Percentiles rank a stretch among this genome's conserved stretches.
These are phyloP conservation scores for Gasterosteus aculeatus DNA, from an alignment of 2,113 vertebrate species.

Conservation along the genomic window DNA sequence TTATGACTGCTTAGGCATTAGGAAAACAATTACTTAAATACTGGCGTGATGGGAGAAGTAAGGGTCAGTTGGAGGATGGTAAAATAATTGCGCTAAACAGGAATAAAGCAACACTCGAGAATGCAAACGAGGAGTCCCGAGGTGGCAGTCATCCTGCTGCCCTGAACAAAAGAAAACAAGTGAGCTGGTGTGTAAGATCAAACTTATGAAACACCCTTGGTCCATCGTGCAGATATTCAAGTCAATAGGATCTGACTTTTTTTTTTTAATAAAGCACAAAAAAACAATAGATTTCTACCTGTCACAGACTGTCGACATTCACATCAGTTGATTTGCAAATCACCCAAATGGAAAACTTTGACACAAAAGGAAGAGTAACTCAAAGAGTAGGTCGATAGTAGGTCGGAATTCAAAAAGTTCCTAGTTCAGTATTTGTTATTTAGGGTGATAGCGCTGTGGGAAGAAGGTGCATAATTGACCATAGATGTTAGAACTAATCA, in stretches of 20 bases:
- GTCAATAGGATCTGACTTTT: no score
- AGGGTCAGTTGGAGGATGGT: background rate
- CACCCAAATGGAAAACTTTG: background rate
- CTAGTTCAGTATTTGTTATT: background rate
- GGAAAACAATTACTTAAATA: constrained; percentile 22
- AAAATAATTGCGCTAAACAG: background rate
- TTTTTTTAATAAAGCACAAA: no score
- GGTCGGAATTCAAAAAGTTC: background rate
- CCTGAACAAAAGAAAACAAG: background rate
- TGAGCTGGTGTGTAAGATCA: background rate
- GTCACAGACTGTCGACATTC: background rate
- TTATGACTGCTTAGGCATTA: background rate
- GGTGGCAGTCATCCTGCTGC: background rate
- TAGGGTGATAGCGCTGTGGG: background rate
- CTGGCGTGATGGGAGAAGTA: background rate
- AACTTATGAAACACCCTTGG: background rate
- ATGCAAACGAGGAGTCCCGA: background rate
- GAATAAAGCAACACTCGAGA: background rate
- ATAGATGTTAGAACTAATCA: background rate
- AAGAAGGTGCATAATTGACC: background rate
- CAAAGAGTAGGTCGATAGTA: background rate
- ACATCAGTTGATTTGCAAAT: background rate
- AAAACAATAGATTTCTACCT: background rate
- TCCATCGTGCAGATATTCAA: no score
- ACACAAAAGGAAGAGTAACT: no score